Conservation (phyloP, 2,797 vertebrate genomes). For the Enteromius trimaculatus region DNA sequence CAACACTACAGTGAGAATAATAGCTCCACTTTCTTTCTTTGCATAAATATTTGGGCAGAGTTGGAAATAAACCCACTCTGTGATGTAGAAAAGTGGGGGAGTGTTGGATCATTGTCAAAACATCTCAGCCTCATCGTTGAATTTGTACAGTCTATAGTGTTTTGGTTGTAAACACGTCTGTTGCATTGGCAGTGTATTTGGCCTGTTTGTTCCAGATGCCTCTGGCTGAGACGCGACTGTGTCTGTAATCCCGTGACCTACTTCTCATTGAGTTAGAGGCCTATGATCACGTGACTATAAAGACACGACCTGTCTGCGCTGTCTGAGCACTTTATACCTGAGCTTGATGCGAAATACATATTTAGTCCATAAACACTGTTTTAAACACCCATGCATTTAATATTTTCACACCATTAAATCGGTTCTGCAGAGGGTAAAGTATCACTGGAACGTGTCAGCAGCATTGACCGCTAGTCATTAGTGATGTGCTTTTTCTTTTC, state of each 20-base stretch:
- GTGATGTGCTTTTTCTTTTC: constrained; percentile 34
- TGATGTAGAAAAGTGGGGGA: no score
- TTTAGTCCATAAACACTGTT: background rate
- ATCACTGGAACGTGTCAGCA: constrained; percentile 27
- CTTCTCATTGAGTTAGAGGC: constrained; percentile 25
- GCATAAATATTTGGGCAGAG: no score
- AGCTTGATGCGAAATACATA: background rate
- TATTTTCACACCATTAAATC: background rate
- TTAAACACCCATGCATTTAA: background rate
- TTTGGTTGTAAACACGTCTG: background rate
- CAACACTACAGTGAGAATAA: no score
- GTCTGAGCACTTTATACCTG: background rate
- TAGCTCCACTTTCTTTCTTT: no score
- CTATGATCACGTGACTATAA: constrained; percentile 27
- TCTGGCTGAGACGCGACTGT: constrained; percentile 7
- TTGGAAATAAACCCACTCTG: no score
- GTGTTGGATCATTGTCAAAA: constrained; percentile 1
- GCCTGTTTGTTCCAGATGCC: constrained; percentile 33
- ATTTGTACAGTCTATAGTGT: background rate
- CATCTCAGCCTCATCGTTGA: background rate
- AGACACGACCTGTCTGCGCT: constrained; percentile 13
- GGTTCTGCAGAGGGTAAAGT: background rate
- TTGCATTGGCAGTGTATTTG: background rate
- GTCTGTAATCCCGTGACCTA: constrained; percentile 40
- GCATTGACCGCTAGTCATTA: constrained; percentile 31